These are phyloP conservation scores for Pseudachorutes palmiensis DNA, from an alignment of 1,140 invertebrate genomes.

Conservation along the genomic window DNA sequence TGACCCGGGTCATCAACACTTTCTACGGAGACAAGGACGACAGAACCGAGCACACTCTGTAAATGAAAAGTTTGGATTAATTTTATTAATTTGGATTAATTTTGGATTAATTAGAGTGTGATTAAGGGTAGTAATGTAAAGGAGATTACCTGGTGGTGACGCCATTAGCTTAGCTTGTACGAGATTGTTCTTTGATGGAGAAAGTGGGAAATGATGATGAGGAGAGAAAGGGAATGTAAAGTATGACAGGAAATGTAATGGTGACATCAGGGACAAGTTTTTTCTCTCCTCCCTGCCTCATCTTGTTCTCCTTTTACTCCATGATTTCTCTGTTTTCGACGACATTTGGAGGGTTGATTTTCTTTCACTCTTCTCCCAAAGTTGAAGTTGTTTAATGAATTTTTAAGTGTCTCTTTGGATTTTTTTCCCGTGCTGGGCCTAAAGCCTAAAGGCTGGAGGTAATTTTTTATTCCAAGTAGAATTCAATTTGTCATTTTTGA, in stretches of 20 bases:
- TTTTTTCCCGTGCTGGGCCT: neutral
- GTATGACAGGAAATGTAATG: slow-evolving; percentile 19
- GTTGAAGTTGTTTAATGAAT: slow-evolving; percentile 38
- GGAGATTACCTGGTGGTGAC: neutral
- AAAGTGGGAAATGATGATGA: slow-evolving; percentile 40
- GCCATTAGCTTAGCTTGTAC: neutral
- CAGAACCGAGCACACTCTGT: too few species aligned
- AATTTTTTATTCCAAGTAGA: neutral
- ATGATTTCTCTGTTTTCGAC: slow-evolving; percentile 9
- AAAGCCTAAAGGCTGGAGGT: too few species aligned
- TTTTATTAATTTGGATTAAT: neutral
- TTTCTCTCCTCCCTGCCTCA: slow-evolving; percentile 9
- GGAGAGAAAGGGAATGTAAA: slow-evolving; percentile 14
- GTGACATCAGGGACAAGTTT: slow-evolving; percentile 30
- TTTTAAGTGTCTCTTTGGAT: slow-evolving; percentile 35
- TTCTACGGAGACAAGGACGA: too few species aligned
- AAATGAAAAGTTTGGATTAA: neutral
- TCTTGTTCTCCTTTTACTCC: slow-evolving; percentile 18
- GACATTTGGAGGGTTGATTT: slow-evolving; percentile 8
- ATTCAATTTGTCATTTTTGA: slow-evolving; percentile 1
- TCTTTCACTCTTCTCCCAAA: neutral
- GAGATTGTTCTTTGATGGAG: slow-evolving; percentile 35
- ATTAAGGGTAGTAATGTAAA: neutral
- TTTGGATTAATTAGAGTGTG: neutral
- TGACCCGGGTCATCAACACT: too few species aligned